These are phyloP conservation scores for Thamnaconus septentrionalis DNA, from an alignment of 2,113 vertebrate genomes.

Conservation along the genomic window DNA sequence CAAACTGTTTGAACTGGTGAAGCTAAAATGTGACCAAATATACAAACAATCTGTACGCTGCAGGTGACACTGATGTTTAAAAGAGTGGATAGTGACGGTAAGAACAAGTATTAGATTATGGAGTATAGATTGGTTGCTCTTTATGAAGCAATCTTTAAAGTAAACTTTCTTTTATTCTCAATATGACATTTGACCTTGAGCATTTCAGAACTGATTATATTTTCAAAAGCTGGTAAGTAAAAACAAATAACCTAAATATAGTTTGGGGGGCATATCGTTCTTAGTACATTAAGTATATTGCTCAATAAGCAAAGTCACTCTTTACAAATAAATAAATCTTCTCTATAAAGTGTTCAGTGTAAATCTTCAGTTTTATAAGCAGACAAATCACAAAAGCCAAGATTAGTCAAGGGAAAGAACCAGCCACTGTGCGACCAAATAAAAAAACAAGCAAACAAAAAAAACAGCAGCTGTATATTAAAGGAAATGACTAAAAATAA, in stretches of 20 bases:
- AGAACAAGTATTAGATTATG: no score
- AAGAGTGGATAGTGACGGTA: no score
- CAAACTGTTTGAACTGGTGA: conserved; percentile 20
- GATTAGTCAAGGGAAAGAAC: background rate
- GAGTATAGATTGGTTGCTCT: no score
- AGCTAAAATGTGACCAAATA: background rate
- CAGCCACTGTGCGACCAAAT: background rate
- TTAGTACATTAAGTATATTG: background rate
- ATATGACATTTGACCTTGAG: no score
- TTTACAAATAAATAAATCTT: background rate
- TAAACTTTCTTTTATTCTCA: no score
- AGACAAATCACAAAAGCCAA: background rate
- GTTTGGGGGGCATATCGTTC: no score
- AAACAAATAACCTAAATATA: no score
- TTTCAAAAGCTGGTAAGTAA: no score
- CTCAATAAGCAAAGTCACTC: conserved; percentile 3
- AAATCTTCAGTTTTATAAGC: background rate
- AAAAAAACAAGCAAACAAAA: background rate
- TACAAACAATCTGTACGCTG: no score
- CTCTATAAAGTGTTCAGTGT: background rate
- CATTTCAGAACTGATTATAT: no score
- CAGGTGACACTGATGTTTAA: no score
- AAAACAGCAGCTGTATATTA: background rate
- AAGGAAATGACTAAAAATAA: conserved; percentile 14
- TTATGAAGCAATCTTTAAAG: no score